Base-by-base conservation (phyloP, 2,888 invertebrate species). In the Orthosia cruda region DNA sequence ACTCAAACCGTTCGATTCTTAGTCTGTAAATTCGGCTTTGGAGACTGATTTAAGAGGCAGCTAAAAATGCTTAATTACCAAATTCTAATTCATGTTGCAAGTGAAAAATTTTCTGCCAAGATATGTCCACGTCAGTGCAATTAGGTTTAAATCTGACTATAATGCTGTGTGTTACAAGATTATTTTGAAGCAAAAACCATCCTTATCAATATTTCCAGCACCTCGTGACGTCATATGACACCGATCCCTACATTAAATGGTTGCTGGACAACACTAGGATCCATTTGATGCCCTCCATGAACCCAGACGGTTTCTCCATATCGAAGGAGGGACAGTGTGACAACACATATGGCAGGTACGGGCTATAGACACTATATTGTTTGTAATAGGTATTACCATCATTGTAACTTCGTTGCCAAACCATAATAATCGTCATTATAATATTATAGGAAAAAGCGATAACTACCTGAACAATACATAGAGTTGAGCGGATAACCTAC, bases 271-370 rank as follows among this genome's bases (percentile, higher is more conserved):
- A 99, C 93, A 99, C 99, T 0, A 97, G 99, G 81, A 99, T 99
- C 89, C 99, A 99, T 94, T 98, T 99, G 88, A 97, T 99, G 97
- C 99, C 99, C 0, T 98, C 99, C 0, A 99, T 99, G 99, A 99
- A 99, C 95, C 99, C 99, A 0, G 99, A 99, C 94, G 99, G 99
- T 32, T 99, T 98, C 96, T 98, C 99, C 88, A 98, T 98, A 26
- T 99, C 99, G 11, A 98, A 98, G 88, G 99, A 99, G 94, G 99
- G 99, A 50, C 97, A 98, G 77, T 99, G 99, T 90, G 98, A 98
- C 89, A 98, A 98, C 40, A 98, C 98, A 15, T 98, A 98, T 93
- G 99, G 99, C 93, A 98, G 99, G 98, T 98, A 94, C 92, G 85
- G 45, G 3, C 15, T 26, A 45, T 3, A 16, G 12, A 54, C 40